These are phyloP conservation scores for Chloroceryle aenea DNA, from an alignment of 2,113 vertebrate species.

Conservation along the genomic window DNA sequence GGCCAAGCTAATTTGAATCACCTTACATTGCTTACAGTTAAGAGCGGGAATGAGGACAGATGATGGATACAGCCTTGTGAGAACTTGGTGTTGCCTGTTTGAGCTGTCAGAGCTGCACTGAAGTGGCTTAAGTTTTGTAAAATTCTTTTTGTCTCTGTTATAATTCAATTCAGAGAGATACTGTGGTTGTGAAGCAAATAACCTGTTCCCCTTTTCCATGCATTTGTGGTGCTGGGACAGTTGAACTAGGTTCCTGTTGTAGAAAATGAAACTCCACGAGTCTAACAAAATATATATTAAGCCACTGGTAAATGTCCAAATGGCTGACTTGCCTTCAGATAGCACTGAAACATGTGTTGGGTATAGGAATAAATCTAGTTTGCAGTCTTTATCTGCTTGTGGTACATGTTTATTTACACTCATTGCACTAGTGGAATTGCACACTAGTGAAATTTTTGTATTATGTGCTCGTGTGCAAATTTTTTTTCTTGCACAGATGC, in stretches of 20 bases:
- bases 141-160: background rate
- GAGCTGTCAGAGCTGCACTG: background rate
- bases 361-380: background rate
- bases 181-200: background rate
- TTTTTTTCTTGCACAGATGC: background rate
- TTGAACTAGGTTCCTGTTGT: background rate
- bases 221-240: background rate
- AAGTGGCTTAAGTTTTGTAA: background rate
- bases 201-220: background rate
- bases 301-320: background rate
- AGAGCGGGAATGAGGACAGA: background rate
- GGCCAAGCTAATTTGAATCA: background rate
- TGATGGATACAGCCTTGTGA: background rate
- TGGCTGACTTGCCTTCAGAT: background rate
- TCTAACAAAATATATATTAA: background rate
- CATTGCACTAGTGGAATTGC: background rate
- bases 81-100: background rate
- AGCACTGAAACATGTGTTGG: background rate
- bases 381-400: background rate
- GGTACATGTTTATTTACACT: background rate
- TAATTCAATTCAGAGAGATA: background rate
- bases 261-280: background rate
- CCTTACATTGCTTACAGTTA: background rate
- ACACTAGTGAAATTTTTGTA: background rate
- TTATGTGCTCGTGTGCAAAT: rapidly evolving